These are phyloP conservation scores for Cordylochernes scorpioides DNA, from an alignment of 2,888 invertebrate genomes.

Conservation along the genomic window DNA sequence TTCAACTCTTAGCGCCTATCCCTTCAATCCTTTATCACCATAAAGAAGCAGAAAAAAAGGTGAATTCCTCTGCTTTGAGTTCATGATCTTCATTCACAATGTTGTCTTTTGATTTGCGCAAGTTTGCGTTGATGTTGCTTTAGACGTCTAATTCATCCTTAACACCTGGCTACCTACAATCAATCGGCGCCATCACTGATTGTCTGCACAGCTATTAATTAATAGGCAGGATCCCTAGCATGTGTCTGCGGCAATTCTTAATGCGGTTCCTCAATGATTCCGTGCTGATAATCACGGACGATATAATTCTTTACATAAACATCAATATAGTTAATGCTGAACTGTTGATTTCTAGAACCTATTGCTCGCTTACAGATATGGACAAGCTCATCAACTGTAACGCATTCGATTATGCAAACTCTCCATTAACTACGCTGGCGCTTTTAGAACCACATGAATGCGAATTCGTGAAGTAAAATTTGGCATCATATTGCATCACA, in stretches of 20 bases:
- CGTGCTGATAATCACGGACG: constrained; percentile 4
- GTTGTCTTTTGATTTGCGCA: constrained; percentile 6
- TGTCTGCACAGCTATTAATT: constrained; percentile 4
- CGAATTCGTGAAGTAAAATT: constrained; percentile 5
- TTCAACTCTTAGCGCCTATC: constrained; percentile 1
- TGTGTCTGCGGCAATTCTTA: too few species aligned
- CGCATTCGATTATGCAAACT: constrained; percentile 7
- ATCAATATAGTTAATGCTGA: constrained; percentile 4
- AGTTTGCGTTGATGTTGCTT: constrained; percentile 3
- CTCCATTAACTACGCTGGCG: constrained; percentile 3
- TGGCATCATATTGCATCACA: constrained; percentile 3
- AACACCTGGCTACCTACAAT: too few species aligned
- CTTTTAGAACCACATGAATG: constrained; percentile 4
- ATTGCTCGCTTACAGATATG: constrained; percentile 1
- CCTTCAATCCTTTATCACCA: constrained; percentile 5
- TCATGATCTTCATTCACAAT: constrained; percentile 7
- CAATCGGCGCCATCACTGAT: too few species aligned
- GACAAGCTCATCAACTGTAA: constrained; percentile 5
- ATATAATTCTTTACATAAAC: constrained; percentile 2
- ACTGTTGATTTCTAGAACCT: constrained; percentile 3
- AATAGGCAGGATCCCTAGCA: constrained; percentile 1
- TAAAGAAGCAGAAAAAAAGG: constrained; percentile 6
- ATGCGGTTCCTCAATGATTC: too few species aligned
- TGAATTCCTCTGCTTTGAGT: too few species aligned
- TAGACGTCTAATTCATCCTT: constrained; percentile 3